phyloP scores from a whole-genome alignment of 2,113 vertebrate species.

The Gasterosteus nipponicus region DNA sequence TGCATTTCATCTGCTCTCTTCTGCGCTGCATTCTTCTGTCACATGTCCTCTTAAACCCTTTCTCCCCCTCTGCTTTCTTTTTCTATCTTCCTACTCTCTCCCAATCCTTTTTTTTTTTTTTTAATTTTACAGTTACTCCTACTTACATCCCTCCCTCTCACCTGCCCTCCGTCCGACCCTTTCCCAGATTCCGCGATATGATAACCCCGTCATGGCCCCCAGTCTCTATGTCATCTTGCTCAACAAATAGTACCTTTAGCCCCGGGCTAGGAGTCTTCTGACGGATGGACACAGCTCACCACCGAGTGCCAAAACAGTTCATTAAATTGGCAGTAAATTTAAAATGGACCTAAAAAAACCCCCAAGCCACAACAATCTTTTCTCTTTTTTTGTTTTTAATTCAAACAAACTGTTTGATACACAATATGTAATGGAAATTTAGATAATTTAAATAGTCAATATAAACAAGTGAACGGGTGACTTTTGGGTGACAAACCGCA shows the following conservation, averaged over 20 bases:
- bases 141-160: slow-evolving; percentile 15
- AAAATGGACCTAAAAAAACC: neutral
- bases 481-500: too few relatives aligned
- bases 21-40: slow-evolving; percentile 15
- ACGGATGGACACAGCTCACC: slow-evolving; percentile 71
- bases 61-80: slow-evolving; percentile 6
- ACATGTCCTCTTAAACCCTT: neutral
- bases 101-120: slow-evolving; percentile 3
- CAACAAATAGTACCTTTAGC: slow-evolving; percentile 77
- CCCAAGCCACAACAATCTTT: neutral
- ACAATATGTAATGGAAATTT: too few relatives aligned
- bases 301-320: slow-evolving; percentile 16
- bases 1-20: slow-evolving; percentile 16
- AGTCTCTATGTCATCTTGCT: slow-evolving; percentile 71
- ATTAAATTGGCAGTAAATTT: neutral
- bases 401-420: too few relatives aligned
- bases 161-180: slow-evolving; percentile 5
- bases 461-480: neutral
- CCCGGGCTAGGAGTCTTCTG: slow-evolving; percentile 68
- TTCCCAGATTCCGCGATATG: slow-evolving; percentile 54
- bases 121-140: slow-evolving; percentile 33
- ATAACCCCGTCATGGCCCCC: slow-evolving; percentile 69
- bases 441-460: neutral
- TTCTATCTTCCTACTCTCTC: slow-evolving; percentile 15
- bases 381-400: too few relatives aligned